A percentile compares a stretch with the other conserved stretches of the same genome.
Evolutionary conservation across 2,113 vertebrate genomes (phyloP).

Genomic region (Sula dactylatra): DNA sequence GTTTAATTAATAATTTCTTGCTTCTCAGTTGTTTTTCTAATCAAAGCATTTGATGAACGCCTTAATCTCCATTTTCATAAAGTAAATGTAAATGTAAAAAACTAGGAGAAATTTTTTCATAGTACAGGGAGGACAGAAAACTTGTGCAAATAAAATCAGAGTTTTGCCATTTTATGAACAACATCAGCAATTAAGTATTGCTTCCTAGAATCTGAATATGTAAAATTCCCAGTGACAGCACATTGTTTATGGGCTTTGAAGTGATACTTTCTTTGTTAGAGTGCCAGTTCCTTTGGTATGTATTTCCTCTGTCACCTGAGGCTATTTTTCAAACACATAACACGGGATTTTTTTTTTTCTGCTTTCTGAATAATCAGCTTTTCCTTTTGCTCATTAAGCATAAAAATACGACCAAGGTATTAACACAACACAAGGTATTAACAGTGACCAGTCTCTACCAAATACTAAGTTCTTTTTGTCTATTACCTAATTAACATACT

Average conservation of each 20-base stretch:
- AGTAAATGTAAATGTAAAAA: neutral
- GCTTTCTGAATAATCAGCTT: slow-evolving; percentile 79
- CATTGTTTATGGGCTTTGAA: slow-evolving; percentile 61
- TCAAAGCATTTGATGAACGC: neutral
- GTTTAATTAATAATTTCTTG: neutral
- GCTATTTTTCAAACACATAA: slow-evolving; percentile 76
- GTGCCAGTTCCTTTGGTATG: slow-evolving; percentile 64
- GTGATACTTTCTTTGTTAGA: slow-evolving; percentile 68
- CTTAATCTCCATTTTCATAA: neutral
- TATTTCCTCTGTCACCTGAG: slow-evolving; percentile 75
- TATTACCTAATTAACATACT: slow-evolving; percentile 78
- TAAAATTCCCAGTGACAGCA: slow-evolving; percentile 44
- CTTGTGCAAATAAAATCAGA: neutral
- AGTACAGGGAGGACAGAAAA: neutral
- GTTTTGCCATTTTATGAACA: neutral
- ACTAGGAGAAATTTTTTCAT: neutral
- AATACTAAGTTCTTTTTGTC: slow-evolving; percentile 73
- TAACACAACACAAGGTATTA: slow-evolving; percentile 76
- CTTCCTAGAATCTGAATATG: slow-evolving; percentile 28
- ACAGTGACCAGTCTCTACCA: slow-evolving; percentile 71
- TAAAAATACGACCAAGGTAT: slow-evolving; percentile 74
- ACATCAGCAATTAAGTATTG: neutral
- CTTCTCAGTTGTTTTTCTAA: neutral
- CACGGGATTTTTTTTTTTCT: slow-evolving; percentile 65
- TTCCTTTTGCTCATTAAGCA: slow-evolving; percentile 75